Percentiles rank a stretch among this genome's conserved stretches.
Conservation (phyloP, 2,888 invertebrate species). For the Drosophila merina region DNA sequence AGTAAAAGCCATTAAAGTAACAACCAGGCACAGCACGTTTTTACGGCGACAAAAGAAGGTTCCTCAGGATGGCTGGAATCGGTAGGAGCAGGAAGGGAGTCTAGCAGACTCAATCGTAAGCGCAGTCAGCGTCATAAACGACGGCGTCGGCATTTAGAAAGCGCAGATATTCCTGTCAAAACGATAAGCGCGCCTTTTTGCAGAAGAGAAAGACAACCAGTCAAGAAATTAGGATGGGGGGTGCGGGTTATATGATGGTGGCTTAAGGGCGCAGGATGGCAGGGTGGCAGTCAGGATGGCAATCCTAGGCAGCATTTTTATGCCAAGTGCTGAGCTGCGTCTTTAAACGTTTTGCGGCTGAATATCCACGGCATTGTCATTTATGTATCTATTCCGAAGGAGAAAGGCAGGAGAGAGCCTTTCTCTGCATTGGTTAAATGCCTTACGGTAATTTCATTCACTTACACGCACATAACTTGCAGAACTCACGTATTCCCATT, state of each 20-base stretch:
- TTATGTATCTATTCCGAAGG: conserved; percentile 75
- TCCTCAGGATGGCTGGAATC: conserved; percentile 32
- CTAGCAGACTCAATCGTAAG: conserved; percentile 69
- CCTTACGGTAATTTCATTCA: conserved; percentile 83
- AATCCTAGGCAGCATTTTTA: conserved; percentile 63
- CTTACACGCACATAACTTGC: conserved; percentile 82
- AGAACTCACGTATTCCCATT: conserved; percentile 82
- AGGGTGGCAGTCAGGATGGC: conserved; percentile 2
- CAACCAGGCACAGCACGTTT: conserved; percentile 78
- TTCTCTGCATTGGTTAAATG: conserved; percentile 80
- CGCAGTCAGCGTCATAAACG: conserved; percentile 75
- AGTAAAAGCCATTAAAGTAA: conserved; percentile 80
- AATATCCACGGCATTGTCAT: conserved; percentile 65
- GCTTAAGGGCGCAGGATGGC: conserved; percentile 41
- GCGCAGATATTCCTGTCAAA: conserved; percentile 80
- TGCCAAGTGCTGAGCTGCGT: conserved; percentile 76
- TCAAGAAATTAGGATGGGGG: conserved; percentile 15
- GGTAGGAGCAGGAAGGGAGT: conserved; percentile 3
- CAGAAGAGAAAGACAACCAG: conserved; percentile 21
- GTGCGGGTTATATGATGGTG: conserved; percentile 30
- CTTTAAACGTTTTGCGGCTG: conserved; percentile 75
- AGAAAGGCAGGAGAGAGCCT: conserved; percentile 35
- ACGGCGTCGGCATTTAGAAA: conserved; percentile 78
- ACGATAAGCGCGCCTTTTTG: conserved; percentile 75
- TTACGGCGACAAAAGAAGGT: conserved; percentile 59